Evolutionary conservation across 2,888 invertebrate genomes (phyloP), one percentile per base, ranked within the genome.

Genomic region (Pachliopta kotzebuea): DNA sequence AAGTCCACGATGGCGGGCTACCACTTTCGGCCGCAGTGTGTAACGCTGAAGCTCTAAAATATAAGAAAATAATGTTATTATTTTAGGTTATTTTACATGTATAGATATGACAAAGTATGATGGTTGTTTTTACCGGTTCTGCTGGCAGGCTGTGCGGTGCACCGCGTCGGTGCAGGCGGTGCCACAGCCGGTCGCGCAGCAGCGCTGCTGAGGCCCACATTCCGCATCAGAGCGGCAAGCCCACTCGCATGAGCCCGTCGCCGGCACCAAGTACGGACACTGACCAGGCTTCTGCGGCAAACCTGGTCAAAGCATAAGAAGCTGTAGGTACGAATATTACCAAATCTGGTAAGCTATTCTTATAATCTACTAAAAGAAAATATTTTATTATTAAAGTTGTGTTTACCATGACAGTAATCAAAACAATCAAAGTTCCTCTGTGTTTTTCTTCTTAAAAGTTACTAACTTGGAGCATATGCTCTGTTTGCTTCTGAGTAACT

Each of bases 121-220:
- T 1, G 91, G 26, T 26, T 6, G 26, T 26, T 14, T 14, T 86
- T 70, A 88, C 88, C 86, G 81, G 68, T 93, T 91, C 75, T 96
- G 96, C 77, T 96, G 95, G 74, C 96, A 96, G 55, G 95, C 94
- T 63, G 96, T 95, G 71, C 95, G 94, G 70, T 96, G 92, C 49
- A 96, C 92, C 0, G 96, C 95, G 55, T 93, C 90, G 0, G 95
- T 94, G 79, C 97, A 97, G 72, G 95, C 95, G 0, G 97, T 96
- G 0, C 97, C 97, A 76, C 97, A 97, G 26, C 97, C 97, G 54
- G 96, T 97, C 0, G 96, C 96, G 77, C 97, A 97, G 83, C 97
- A 97, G 67, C 96, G 95, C 65, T 93, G 93, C 0, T 91, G 90
- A 0, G 94, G 93, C 2, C 93, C 94, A 75, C 97, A 97, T 70